phyloP scores from a whole-genome alignment of 23 tunicate species.

The Ciona savignyi region DNA sequence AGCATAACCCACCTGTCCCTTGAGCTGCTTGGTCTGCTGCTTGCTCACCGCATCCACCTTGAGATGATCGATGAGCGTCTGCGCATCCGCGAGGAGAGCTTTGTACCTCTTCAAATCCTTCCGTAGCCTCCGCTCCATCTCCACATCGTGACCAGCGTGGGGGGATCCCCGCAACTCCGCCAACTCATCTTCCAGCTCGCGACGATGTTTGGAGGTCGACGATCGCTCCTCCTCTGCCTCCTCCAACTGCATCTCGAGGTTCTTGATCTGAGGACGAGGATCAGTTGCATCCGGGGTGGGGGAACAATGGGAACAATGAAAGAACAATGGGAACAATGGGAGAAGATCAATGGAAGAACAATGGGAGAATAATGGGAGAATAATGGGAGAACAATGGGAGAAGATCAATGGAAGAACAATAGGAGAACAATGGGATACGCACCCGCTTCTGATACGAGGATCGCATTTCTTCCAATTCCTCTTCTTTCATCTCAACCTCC shows the following conservation, averaged over 20 bases:
- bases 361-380: no score
- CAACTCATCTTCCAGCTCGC: constrained; percentile 67
- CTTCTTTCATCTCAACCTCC: constrained; percentile 77
- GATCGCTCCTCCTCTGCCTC: constrained; percentile 86
- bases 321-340: no score
- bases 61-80: constrained; percentile 83
- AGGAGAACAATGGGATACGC: not conserved
- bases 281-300: no score
- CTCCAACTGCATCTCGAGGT: constrained; percentile 75
- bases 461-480: constrained; percentile 82
- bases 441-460: constrained; percentile 71
- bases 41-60: constrained; percentile 74
- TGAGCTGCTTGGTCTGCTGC: constrained; percentile 79
- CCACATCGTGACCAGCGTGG: constrained; percentile 17
- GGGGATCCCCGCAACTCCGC: constrained; percentile 12
- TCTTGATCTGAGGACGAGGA: constrained; percentile 65
- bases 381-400: no score
- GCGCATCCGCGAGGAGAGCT: constrained; percentile 89
- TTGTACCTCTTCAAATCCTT: constrained; percentile 83
- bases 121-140: constrained; percentile 32
- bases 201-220: constrained; percentile 33
- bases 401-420: not conserved
- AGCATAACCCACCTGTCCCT: constrained; percentile 53
- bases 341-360: no score
- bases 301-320: no score